phyloP scores from a whole-genome alignment of 2,797 vertebrate genomes.

The Tangara arthus region DNA sequence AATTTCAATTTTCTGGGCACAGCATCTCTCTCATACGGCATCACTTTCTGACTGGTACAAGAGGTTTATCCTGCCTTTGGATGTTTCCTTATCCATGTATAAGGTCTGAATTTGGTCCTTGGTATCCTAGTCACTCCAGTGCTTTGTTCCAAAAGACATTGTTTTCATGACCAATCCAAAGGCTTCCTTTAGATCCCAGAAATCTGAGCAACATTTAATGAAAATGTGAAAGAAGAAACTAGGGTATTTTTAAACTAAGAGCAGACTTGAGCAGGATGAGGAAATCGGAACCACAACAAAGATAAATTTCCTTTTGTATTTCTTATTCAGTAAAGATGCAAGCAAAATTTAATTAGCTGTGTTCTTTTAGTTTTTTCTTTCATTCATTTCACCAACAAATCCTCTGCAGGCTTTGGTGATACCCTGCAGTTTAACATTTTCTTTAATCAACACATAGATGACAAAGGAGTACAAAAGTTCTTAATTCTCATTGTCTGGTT shows the following conservation, averaged over 20 bases:
- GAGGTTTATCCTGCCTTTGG: neutral
- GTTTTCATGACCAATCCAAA: neutral
- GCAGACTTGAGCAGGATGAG: slow-evolving; percentile 40
- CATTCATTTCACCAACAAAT: neutral
- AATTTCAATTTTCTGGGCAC: neutral
- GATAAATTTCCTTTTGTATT: slow-evolving; percentile 31
- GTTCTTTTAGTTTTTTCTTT: neutral
- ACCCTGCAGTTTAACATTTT: slow-evolving; percentile 10
- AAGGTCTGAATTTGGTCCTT: neutral
- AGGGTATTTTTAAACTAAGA: slow-evolving; percentile 44
- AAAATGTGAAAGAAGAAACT: slow-evolving; percentile 47
- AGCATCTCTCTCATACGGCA: neutral
- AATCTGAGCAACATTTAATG: neutral
- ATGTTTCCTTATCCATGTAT: neutral
- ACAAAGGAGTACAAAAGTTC: slow-evolving; percentile 14
- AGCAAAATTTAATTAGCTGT: slow-evolving; percentile 36
- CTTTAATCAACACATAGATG: slow-evolving; percentile 41
- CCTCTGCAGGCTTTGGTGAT: slow-evolving; percentile 12
- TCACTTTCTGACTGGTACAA: neutral
- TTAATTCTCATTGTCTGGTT: neutral
- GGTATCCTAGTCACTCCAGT: neutral
- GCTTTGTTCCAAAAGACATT: neutral
- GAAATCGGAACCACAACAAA: slow-evolving; percentile 47
- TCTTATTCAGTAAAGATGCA: slow-evolving; percentile 35
- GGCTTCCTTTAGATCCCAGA: neutral